A percentile compares a stretch with the other conserved stretches of the same genome.
phyloP scores from a whole-genome alignment of 2,113 vertebrate species.

The Salvelinus alpinus region DNA sequence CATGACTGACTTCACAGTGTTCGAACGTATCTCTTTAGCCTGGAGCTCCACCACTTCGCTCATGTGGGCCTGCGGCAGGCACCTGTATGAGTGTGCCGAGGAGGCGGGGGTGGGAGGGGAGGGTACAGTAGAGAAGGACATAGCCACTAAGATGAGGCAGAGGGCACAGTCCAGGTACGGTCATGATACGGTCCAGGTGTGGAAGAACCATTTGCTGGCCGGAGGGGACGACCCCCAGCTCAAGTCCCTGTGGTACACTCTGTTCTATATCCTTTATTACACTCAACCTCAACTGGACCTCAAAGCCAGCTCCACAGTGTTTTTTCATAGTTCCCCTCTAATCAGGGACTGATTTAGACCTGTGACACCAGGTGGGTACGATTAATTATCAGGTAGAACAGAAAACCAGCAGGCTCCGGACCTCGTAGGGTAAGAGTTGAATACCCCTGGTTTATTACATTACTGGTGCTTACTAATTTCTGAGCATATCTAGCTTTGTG shows the following conservation, averaged over 20 bases:
- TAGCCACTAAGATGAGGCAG: constrained; percentile 95
- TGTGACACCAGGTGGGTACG: no score
- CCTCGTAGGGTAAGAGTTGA: no score
- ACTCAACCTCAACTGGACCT: constrained; percentile 59
- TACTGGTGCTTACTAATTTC: no score
- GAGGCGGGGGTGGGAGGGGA: constrained; percentile 67
- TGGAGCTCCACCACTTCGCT: constrained; percentile 95
- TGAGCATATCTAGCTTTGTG: no score
- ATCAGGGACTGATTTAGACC: no score
- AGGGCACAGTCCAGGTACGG: constrained; percentile 92
- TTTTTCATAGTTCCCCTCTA: no score
- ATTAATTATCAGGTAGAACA: no score
- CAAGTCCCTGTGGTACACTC: constrained; percentile 94
- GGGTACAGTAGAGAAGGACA: constrained; percentile 83
- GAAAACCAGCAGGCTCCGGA: no score
- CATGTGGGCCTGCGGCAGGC: constrained; percentile 96
- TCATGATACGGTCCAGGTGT: constrained; percentile 92
- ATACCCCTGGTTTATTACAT: no score
- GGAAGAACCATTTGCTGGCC: constrained; percentile 92
- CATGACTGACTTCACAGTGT: constrained; percentile 98
- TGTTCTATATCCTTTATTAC: constrained; percentile 99
- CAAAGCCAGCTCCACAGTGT: no score
- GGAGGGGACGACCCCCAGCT: constrained; percentile 91
- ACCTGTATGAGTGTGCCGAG: constrained; percentile 91
- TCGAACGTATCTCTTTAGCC: constrained; percentile 95